Base-by-base conservation (phyloP, 2,113 vertebrate species). In the Neomonachus schauinslandi region DNA sequence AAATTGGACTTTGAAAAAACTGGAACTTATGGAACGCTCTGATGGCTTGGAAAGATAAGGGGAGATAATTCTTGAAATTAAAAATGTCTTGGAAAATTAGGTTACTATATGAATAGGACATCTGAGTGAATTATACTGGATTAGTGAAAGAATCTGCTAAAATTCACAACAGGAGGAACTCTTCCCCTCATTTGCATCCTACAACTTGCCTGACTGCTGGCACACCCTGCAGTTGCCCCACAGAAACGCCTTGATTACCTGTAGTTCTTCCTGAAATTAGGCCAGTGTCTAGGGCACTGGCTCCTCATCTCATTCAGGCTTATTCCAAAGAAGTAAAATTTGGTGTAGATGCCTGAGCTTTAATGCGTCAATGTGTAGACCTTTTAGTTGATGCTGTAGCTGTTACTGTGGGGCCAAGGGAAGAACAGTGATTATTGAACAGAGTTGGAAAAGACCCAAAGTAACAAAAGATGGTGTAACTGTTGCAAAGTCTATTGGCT, bases 401-500 rank as follows among this genome's bases (percentile, higher is more conserved):
- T 19, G 99, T 99, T 90, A 99, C 99, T 24, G 99, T 99, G 99
- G 99, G 99, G 39, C 99, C 99, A 55, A 99, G 99, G 99, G n/a
- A 57, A 99, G 99, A 97, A 99, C 99, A 3, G 99, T 99, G 94
- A 99, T 99, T 98, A 39, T 1, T 82, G n/a, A 26, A 59, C 5
- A 36, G 80, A 26, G 5, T 7, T 59, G n/a, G 99, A 99, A 99
- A 95, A 99, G 99, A 97, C 99, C 99, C 12, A 99, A 99, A 97
- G 99, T 99, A 96, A 99, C 99, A 80, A 99, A 99, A 98, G 99
- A 99, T 7, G 99, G 99, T 0, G 99, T 99, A 95, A 99, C 99
- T 0, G 99, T 99, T 93, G 99, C n/a, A 57, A 81, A 81, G n/a
- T 57, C 12, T 21, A 57, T 46, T 76, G 72, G 13, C 39, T 76